These are phyloP conservation scores for Pinna nobilis DNA, from an alignment of 1,140 invertebrate species.

Conservation along the genomic window DNA sequence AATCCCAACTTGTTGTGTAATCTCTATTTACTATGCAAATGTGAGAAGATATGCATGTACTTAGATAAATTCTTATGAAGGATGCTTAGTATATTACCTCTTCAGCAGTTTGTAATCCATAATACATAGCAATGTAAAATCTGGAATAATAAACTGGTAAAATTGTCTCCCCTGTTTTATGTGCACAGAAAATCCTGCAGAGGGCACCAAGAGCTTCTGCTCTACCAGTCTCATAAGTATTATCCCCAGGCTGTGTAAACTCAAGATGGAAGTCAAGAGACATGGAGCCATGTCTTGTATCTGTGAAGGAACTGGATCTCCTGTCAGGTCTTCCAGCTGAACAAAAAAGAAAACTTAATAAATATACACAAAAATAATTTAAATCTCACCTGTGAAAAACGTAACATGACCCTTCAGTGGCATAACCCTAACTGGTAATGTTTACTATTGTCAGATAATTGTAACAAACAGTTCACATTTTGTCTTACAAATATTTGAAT, in stretches of 20 bases:
- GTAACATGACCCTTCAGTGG: neutral
- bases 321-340: slow-evolving; percentile 55
- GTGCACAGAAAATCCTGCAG: slow-evolving; percentile 96
- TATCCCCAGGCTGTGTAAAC: slow-evolving; percentile 42
- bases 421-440: no score
- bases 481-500: no score
- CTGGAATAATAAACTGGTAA: slow-evolving; percentile 94
- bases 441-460: no score
- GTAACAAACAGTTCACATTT: no score
- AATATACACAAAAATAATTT: neutral
- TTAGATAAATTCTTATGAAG: no score
- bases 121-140: slow-evolving; percentile 93
- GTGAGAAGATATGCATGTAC: no score
- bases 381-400: neutral
- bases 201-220: slow-evolving; percentile 96
- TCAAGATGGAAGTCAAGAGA: slow-evolving; percentile 52
- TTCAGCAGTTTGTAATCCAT: slow-evolving; percentile 84
- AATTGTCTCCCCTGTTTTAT: slow-evolving; percentile 96
- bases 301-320: slow-evolving; percentile 65
- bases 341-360: no score
- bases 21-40: no score
- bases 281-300: slow-evolving; percentile 56
- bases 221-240: slow-evolving; percentile 81
- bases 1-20: no score
- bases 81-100: slow-evolving; percentile 59